Evolutionary conservation across 2,797 vertebrate genomes (phyloP).

Genomic region (Thalassophryne amazonica): DNA sequence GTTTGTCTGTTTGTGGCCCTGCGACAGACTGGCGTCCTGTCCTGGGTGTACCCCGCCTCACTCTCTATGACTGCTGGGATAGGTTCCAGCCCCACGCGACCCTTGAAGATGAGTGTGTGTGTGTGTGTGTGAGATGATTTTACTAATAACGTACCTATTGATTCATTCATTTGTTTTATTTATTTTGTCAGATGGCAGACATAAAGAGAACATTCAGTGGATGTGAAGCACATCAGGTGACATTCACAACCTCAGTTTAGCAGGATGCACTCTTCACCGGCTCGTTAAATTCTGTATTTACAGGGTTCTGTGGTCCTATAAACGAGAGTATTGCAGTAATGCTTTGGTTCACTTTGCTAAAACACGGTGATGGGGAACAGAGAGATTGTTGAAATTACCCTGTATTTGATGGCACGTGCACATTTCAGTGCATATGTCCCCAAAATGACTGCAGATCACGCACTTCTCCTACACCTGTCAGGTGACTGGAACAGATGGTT

Average conservation of each 20-base stretch:
- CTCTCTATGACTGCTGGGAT: too few species aligned
- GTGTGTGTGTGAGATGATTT: too few species aligned
- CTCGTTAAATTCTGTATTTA: slow-evolving; percentile 34
- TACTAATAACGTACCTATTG: too few species aligned
- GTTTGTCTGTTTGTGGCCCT: too few species aligned
- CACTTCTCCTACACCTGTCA: slow-evolving; percentile 64
- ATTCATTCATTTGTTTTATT: too few species aligned
- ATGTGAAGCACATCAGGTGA: too few species aligned
- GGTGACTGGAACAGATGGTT: slow-evolving; percentile 70
- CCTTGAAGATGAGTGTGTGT: too few species aligned
- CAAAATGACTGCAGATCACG: slow-evolving; percentile 35
- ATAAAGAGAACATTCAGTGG: too few species aligned
- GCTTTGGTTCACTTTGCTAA: slow-evolving; percentile 19
- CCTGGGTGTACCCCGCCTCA: too few species aligned
- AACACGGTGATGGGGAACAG: neutral
- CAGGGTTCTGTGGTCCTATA: slow-evolving; percentile 4
- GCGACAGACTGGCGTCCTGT: too few species aligned
- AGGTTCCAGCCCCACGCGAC: too few species aligned
- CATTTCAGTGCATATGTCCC: slow-evolving; percentile 13
- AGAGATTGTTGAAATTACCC: neutral
- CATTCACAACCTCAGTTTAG: neutral
- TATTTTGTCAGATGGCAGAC: too few species aligned
- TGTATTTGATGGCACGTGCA: neutral
- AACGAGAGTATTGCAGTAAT: slow-evolving; percentile 1
- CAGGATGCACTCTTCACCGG: slow-evolving; percentile 9